Evolutionary conservation across 2,113 vertebrate genomes (phyloP).

Genomic region (Stigmatopora nigra): DNA sequence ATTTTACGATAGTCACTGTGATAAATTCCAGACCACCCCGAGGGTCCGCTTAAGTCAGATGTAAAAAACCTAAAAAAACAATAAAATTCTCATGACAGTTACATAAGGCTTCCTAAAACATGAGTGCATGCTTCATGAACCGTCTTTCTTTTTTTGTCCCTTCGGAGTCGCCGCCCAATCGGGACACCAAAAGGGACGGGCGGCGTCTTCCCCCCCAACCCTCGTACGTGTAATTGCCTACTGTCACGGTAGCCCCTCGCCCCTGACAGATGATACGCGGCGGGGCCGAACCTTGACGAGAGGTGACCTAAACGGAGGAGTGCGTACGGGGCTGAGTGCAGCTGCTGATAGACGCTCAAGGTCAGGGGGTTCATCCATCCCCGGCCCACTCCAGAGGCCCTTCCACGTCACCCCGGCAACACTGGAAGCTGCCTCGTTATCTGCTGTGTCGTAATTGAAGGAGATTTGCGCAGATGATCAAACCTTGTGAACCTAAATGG

Average conservation of each 20-base stretch:
- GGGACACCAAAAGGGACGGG: conserved; percentile 18
- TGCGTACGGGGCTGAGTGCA: conserved; percentile 14
- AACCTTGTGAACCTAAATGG: conserved; percentile 38
- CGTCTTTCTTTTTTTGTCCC: background rate
- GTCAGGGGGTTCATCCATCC: conserved; percentile 53
- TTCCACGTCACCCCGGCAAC: conserved; percentile 38
- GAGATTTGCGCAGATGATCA: conserved; percentile 31
- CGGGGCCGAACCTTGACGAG: conserved; percentile 40
- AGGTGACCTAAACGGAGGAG: conserved; percentile 43
- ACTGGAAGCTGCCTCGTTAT: conserved; percentile 17
- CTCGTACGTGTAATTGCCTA: conserved; percentile 45
- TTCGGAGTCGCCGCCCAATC: background rate
- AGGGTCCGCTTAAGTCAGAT: conserved; percentile 13
- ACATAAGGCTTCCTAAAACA: background rate
- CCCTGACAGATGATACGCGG: conserved; percentile 48
- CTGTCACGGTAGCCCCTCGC: conserved; percentile 44
- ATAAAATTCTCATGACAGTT: conserved; percentile 1
- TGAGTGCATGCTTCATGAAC: background rate
- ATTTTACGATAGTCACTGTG: conserved; percentile 27
- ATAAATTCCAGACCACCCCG: conserved; percentile 19
- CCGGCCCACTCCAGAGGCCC: conserved; percentile 23
- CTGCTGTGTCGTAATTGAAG: conserved; percentile 31
- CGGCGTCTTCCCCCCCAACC: conserved; percentile 2
- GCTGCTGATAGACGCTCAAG: conserved; percentile 57
- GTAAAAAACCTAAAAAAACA: background rate